Evolutionary conservation across 1,140 invertebrate species (phyloP).

Genomic region (Solenopsis fugax): DNA sequence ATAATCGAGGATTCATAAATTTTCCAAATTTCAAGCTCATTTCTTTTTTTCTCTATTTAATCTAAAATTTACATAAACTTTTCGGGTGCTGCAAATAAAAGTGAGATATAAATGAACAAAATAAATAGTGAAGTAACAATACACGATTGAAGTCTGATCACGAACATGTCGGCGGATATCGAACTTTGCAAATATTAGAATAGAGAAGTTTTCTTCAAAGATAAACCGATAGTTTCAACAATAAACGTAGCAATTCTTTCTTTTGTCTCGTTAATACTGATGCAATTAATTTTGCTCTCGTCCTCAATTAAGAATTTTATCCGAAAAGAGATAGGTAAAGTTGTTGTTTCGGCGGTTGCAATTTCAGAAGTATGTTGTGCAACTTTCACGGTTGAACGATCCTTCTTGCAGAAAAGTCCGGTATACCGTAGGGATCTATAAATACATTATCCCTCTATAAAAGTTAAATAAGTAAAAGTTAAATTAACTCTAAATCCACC

Average conservation of each 20-base stretch:
- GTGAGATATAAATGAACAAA: background rate
- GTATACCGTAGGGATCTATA: slow-evolving; percentile 52
- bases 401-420: slow-evolving; percentile 35
- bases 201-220: background rate
- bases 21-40: slow-evolving; percentile 5
- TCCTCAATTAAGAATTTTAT: slow-evolving; percentile 30
- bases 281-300: background rate
- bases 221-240: background rate
- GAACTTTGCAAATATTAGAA: slow-evolving; percentile 6
- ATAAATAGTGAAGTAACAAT: background rate
- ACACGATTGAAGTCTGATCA: background rate
- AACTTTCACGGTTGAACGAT: slow-evolving; percentile 57
- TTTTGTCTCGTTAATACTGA: background rate
- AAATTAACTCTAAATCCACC: slow-evolving; percentile 70
- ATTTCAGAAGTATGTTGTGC: slow-evolving; percentile 51
- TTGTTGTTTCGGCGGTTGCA: slow-evolving; percentile 42
- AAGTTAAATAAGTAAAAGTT: slow-evolving; percentile 74
- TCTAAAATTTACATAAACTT: slow-evolving; percentile 13
- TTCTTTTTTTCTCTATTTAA: background rate
- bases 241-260: background rate
- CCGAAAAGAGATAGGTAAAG: slow-evolving; percentile 3
- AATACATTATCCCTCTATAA: slow-evolving; percentile 66
- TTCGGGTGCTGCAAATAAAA: background rate
- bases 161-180: background rate
- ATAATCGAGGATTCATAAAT: background rate